Conservation (phyloP, 2,113 vertebrate genomes). For the Morphnarchus princeps region DNA sequence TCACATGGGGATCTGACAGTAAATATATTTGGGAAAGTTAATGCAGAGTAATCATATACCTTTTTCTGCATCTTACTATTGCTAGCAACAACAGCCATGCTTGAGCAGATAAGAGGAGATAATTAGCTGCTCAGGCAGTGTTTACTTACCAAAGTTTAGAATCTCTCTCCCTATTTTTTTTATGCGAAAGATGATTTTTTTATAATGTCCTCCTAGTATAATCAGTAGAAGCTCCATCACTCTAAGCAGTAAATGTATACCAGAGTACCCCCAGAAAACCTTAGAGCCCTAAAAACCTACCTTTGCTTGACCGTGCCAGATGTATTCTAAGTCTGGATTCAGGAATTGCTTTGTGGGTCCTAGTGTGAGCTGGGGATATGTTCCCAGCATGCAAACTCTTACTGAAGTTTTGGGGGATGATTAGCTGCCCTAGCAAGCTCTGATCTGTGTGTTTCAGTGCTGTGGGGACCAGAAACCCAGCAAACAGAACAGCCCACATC, state of each 20-base stretch:
- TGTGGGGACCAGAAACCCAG: background rate
- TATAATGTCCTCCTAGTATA: background rate
- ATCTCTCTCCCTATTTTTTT: background rate
- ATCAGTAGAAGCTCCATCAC: background rate
- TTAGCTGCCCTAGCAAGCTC: background rate
- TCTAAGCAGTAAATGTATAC: background rate
- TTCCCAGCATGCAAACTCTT: background rate
- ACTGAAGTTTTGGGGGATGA: background rate
- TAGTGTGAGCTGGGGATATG: background rate
- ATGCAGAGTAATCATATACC: background rate
- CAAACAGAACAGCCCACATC: background rate
- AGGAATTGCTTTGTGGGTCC: background rate
- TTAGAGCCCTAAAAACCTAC: background rate
- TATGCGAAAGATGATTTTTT: background rate
- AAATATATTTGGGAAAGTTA: background rate
- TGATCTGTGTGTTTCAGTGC: background rate
- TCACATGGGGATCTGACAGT: background rate
- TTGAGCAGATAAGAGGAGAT: background rate
- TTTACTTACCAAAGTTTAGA: background rate
- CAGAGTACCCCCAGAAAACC: background rate
- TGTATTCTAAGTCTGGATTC: background rate
- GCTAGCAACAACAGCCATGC: background rate
- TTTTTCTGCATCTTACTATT: background rate
- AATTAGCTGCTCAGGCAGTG: background rate
- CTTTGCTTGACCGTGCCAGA: background rate